These are phyloP conservation scores for Echinops telfairi DNA, from an alignment of 2,113 vertebrate species.

Conservation along the genomic window DNA sequence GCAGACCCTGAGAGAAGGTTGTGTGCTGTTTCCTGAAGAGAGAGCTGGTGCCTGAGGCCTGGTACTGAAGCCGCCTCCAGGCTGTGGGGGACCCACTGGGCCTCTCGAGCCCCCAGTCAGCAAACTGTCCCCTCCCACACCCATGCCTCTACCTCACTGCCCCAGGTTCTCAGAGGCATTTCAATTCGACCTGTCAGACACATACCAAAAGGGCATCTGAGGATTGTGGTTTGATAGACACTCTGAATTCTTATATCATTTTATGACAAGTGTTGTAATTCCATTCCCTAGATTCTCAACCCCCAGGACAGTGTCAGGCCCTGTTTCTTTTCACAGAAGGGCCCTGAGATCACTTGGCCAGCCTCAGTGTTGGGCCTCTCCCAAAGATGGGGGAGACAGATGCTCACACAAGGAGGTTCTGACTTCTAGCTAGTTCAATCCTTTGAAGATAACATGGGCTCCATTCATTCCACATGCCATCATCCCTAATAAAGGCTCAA, in stretches of 20 bases:
- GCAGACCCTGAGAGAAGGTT: too few relatives aligned
- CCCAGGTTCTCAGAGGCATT: not conserved
- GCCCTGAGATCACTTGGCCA: rapidly evolving
- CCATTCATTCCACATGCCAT: constrained; percentile 70
- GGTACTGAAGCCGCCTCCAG: too few relatives aligned
- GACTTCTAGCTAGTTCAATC: constrained; percentile 19
- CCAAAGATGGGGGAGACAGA: not conserved
- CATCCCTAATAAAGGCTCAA: constrained; percentile 79
- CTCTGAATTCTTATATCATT: not conserved
- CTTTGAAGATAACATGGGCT: constrained; percentile 51
- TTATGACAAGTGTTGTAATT: not conserved
- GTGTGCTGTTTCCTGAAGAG: not conserved
- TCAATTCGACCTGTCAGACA: too few relatives aligned
- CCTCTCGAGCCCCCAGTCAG: not conserved
- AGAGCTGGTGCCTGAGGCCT: not conserved
- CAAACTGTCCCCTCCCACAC: not conserved
- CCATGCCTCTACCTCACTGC: rapidly evolving
- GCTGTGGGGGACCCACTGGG: not conserved
- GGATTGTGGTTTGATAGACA: not conserved
- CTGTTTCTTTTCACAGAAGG: not conserved
- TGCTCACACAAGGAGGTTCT: not conserved
- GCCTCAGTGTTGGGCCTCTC: not conserved
- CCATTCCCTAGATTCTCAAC: not conserved
- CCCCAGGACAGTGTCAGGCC: not conserved
- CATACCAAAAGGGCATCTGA: not conserved